Evolutionary conservation across 2,888 invertebrate species (phyloP).

Genomic region (Chorisops tibialis): DNA sequence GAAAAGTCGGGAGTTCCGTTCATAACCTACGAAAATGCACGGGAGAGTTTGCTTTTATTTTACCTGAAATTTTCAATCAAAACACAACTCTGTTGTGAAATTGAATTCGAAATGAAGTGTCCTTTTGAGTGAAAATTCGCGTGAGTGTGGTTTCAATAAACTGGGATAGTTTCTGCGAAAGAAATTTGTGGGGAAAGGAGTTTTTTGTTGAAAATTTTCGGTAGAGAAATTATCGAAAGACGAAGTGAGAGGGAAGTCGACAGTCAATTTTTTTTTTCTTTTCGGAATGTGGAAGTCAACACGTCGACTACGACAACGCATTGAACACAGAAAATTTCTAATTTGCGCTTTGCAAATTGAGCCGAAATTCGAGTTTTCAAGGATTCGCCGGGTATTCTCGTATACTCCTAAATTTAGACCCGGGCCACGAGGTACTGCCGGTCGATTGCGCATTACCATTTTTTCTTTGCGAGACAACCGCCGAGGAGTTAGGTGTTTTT

Average conservation of each 20-base stretch:
- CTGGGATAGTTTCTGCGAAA: not conserved
- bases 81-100: too few relatives aligned
- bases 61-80: not conserved
- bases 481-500: too few relatives aligned
- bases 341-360: too few relatives aligned
- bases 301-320: slow-evolving; percentile 16
- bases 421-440: too few relatives aligned
- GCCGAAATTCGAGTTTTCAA: too few relatives aligned
- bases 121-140: not conserved
- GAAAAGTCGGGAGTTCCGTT: slow-evolving; percentile 10
- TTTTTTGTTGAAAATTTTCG: not conserved
- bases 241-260: not conserved
- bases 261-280: not conserved
- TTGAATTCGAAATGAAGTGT: too few relatives aligned
- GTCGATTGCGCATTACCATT: too few relatives aligned
- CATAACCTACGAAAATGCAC: slow-evolving; percentile 7
- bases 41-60: not conserved
- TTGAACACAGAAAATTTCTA: not conserved
- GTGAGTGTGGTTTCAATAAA: not conserved
- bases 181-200: not conserved
- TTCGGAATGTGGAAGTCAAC: slow-evolving; percentile 7
- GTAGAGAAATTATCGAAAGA: not conserved
- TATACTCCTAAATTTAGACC: too few relatives aligned
- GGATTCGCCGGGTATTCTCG: too few relatives aligned
- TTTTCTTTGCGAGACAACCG: too few relatives aligned